Conservation (phyloP, 2,113 vertebrate species). For the Indicator maculatus region DNA sequence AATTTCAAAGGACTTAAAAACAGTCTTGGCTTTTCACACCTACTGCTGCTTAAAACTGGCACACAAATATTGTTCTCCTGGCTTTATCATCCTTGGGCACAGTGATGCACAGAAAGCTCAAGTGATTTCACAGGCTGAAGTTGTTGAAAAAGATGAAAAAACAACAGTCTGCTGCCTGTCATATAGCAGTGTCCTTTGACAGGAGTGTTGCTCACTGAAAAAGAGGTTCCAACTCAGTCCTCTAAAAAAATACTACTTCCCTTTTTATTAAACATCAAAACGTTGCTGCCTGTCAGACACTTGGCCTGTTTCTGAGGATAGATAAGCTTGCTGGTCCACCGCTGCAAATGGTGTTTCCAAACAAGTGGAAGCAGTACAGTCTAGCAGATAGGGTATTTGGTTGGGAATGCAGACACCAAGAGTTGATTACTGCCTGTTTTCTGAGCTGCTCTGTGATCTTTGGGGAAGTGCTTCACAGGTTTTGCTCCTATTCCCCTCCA, state of each 20-base stretch:
- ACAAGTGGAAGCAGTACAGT: not conserved
- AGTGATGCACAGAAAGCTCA: not conserved
- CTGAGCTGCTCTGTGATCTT: not conserved
- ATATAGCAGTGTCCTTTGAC: not conserved
- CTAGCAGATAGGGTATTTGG: not conserved
- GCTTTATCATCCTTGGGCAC: not conserved
- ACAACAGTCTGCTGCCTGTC: not conserved
- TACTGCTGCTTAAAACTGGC: too few species aligned
- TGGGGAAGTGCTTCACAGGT: not conserved
- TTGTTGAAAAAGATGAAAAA: not conserved
- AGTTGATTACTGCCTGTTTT: not conserved
- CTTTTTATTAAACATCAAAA: not conserved
- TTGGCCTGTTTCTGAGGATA: not conserved
- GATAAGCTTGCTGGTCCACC: accelerated
- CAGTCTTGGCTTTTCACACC: too few species aligned
- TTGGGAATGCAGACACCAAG: not conserved
- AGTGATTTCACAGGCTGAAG: not conserved
- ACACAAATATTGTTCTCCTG: not conserved
- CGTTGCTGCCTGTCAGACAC: not conserved
- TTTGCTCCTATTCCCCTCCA: not conserved
- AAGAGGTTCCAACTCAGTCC: not conserved
- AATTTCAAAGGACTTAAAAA: not conserved
- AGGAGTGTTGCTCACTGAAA: not conserved
- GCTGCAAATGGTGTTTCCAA: not conserved
- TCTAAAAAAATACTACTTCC: not conserved